Conservation (phyloP, 2,888 invertebrate genomes). For the Microplitis deprimator region DNA sequence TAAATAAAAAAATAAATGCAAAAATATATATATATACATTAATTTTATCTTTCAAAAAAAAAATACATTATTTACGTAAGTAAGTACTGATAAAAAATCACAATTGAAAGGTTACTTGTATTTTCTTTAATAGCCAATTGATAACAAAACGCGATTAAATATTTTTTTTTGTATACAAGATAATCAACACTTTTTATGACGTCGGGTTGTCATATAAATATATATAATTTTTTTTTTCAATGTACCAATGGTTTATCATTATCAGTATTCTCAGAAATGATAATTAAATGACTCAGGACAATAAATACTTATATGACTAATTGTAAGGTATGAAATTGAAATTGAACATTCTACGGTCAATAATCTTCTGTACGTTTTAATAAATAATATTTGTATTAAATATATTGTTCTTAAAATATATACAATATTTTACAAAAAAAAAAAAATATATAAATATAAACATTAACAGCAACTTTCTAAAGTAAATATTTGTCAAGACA, state of each 20-base stretch:
- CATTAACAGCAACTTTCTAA: background rate
- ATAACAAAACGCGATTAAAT: background rate
- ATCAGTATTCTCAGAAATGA: background rate
- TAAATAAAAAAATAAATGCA: background rate
- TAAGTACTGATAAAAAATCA: background rate
- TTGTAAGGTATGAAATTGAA: background rate
- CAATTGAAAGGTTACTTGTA: background rate
- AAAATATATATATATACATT: background rate
- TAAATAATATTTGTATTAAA: background rate
- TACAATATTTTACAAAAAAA: background rate
- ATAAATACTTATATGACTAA: background rate
- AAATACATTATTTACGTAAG: conserved; percentile 2
- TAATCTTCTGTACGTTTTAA: background rate
- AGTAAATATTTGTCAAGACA: too few relatives aligned
- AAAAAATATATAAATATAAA: background rate
- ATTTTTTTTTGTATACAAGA: background rate
- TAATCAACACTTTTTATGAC: background rate
- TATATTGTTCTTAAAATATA: background rate
- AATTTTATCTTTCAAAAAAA: conserved; percentile 18
- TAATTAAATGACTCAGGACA: conserved; percentile 7
- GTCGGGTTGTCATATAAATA: background rate
- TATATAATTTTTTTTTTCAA: background rate
- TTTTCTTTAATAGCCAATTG: background rate
- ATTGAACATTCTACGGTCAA: background rate
- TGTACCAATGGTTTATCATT: background rate